Conservation (phyloP, 2,888 invertebrate genomes). For the Drosophila subsilvestris region DNA sequence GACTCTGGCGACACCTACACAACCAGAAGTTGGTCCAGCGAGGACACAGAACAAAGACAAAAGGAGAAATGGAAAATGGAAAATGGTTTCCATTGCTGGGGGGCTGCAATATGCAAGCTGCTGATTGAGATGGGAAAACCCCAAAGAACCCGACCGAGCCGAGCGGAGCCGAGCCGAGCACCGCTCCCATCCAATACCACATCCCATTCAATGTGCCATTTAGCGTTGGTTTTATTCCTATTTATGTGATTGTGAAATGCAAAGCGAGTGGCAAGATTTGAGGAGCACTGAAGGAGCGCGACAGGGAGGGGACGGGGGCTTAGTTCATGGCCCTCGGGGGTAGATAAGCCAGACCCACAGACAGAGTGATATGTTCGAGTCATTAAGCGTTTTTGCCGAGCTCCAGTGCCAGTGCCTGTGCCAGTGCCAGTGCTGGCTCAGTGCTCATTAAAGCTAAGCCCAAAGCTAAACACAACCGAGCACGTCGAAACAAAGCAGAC, state of each 20-base stretch:
- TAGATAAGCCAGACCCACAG: slow-evolving; percentile 51
- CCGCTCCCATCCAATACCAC: slow-evolving; percentile 13
- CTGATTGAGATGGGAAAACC: slow-evolving; percentile 7
- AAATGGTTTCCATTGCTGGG: slow-evolving; percentile 11
- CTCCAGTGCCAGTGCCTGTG: slow-evolving; percentile 11
- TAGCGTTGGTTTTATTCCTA: slow-evolving; percentile 64
- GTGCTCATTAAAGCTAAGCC: slow-evolving; percentile 66
- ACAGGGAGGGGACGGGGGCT: slow-evolving; percentile 40
- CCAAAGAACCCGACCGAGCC: not conserved
- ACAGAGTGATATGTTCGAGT: slow-evolving; percentile 64
- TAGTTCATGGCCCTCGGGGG: slow-evolving; percentile 21
- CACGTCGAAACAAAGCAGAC: slow-evolving; percentile 24
- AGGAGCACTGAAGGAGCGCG: slow-evolving; percentile 19
- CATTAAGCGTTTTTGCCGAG: slow-evolving; percentile 60
- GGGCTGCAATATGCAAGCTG: slow-evolving; percentile 16
- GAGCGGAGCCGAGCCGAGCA: not conserved
- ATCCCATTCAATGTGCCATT: slow-evolving; percentile 38
- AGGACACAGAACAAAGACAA: slow-evolving; percentile 27
- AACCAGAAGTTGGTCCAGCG: slow-evolving; percentile 11
- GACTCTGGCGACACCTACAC: slow-evolving; percentile 43
- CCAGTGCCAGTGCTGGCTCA: slow-evolving; percentile 9
- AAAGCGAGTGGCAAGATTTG: slow-evolving; percentile 55
- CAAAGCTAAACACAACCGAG: slow-evolving; percentile 45
- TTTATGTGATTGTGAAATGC: slow-evolving; percentile 73
- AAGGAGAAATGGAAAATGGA: slow-evolving; percentile 10